Conservation (phyloP, 2,797 vertebrate genomes). For the Tangara arthus region DNA sequence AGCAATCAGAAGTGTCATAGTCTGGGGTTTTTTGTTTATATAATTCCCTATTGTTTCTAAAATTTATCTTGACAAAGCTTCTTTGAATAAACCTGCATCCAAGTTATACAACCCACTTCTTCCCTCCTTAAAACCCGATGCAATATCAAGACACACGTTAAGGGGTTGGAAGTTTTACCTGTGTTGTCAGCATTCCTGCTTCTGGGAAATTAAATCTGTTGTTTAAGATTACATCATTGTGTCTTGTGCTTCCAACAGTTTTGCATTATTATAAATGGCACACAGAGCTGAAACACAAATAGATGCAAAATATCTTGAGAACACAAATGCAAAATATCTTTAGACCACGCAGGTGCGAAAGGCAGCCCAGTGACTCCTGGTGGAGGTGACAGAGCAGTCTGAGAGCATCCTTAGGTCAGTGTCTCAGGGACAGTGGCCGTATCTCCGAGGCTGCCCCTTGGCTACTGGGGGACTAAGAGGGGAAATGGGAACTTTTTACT, state of each 20-base stretch:
- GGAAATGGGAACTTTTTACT: not conserved
- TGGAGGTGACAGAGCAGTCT: not conserved
- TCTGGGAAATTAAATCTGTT: not conserved
- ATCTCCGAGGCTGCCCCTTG: not conserved
- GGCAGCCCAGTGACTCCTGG: not conserved
- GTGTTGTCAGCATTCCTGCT: not conserved
- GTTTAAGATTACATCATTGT: not conserved
- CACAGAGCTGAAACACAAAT: not conserved
- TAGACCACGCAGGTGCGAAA: not conserved
- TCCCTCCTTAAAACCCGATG: not conserved
- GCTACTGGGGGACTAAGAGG: not conserved
- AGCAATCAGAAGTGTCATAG: not conserved
- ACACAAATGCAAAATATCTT: not conserved
- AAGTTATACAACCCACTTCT: not conserved
- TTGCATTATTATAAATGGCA: not conserved
- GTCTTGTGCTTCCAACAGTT: not conserved
- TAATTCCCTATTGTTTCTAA: not conserved
- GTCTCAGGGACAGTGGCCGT: too few species aligned
- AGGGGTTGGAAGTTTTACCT: not conserved
- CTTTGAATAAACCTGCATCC: not conserved
- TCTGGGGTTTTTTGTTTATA: not conserved
- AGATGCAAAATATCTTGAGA: not conserved
- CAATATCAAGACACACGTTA: not conserved
- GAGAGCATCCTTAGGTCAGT: rapidly evolving
- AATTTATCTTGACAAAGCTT: not conserved